Evolutionary conservation across 2,797 vertebrate genomes (phyloP).

Genomic region (Acipenser oxyrinchus): DNA sequence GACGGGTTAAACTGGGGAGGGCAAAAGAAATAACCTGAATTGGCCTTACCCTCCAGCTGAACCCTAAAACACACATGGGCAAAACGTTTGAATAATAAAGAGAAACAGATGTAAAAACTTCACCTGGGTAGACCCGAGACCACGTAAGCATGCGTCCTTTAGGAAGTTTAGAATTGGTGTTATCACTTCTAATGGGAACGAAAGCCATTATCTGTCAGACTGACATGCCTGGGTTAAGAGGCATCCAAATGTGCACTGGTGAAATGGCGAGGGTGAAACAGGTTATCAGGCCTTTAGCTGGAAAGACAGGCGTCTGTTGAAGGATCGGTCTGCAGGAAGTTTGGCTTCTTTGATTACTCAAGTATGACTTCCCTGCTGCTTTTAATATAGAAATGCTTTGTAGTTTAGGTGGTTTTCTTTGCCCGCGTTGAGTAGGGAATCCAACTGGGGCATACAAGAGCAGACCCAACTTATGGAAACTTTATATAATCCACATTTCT

Average conservation of each 20-base stretch:
- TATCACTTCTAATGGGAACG: slow-evolving; percentile 22
- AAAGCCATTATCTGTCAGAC: slow-evolving; percentile 17
- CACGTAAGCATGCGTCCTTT: slow-evolving; percentile 7
- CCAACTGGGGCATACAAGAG: no score
- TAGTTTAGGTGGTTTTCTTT: neutral
- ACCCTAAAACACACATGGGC: no score
- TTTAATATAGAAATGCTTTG: slow-evolving; percentile 8
- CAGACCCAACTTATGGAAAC: no score
- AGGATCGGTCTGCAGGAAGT: neutral
- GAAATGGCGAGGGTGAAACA: slow-evolving; percentile 14
- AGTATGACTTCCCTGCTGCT: neutral
- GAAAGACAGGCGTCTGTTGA: neutral
- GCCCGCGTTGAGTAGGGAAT: no score
- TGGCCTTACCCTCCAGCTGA: no score
- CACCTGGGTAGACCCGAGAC: neutral
- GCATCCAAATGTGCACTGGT: slow-evolving; percentile 11
- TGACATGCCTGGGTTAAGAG: slow-evolving; percentile 20
- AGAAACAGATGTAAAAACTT: slow-evolving; percentile 2
- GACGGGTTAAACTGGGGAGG: no score
- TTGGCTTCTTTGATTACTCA: slow-evolving; percentile 10
- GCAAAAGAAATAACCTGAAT: no score
- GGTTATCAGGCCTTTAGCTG: slow-evolving; percentile 21
- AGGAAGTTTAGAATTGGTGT: slow-evolving; percentile 18
- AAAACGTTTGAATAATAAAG: neutral
- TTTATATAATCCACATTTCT: no score